Percentiles rank a stretch among this genome's conserved stretches.
Conservation (phyloP, 1,140 invertebrate genomes). For the Ditylenchus dipsaci region DNA sequence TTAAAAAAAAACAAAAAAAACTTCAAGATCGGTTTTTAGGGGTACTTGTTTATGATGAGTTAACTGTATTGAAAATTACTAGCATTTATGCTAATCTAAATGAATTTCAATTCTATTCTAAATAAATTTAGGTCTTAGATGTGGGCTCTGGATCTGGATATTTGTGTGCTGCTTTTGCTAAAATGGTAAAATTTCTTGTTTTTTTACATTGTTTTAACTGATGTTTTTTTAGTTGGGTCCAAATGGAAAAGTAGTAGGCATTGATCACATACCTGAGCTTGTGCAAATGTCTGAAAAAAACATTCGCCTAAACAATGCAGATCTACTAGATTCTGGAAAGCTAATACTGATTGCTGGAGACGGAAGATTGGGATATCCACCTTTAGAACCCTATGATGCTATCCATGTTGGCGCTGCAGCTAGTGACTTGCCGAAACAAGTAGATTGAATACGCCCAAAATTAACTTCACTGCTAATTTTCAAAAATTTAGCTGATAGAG, state of each 20-base stretch:
- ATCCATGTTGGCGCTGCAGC: slow-evolving; percentile 91
- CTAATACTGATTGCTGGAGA: slow-evolving; percentile 73
- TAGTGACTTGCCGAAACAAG: slow-evolving; percentile 70
- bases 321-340: slow-evolving; percentile 67
- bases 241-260: slow-evolving; percentile 74
- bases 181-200: slow-evolving; percentile 66
- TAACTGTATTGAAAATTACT: too few relatives aligned
- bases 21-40: too few relatives aligned
- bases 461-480: too few relatives aligned
- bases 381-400: slow-evolving; percentile 77
- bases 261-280: slow-evolving; percentile 85
- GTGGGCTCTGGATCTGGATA: slow-evolving; percentile 93
- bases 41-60: too few relatives aligned
- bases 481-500: slow-evolving; percentile 67
- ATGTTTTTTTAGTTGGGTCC: slow-evolving; percentile 65
- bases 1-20: too few relatives aligned
- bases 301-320: slow-evolving; percentile 71
- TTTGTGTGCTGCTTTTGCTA: slow-evolving; percentile 86
- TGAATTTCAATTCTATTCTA: too few relatives aligned
- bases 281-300: slow-evolving; percentile 73
- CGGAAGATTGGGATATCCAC: slow-evolving; percentile 72
- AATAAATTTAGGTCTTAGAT: slow-evolving; percentile 69
- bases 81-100: too few relatives aligned
- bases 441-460: too few relatives aligned
- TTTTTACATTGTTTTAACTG: slow-evolving; percentile 6